Conservation (phyloP, 2,797 vertebrate species). For the Triplophysa yarkandensis region DNA sequence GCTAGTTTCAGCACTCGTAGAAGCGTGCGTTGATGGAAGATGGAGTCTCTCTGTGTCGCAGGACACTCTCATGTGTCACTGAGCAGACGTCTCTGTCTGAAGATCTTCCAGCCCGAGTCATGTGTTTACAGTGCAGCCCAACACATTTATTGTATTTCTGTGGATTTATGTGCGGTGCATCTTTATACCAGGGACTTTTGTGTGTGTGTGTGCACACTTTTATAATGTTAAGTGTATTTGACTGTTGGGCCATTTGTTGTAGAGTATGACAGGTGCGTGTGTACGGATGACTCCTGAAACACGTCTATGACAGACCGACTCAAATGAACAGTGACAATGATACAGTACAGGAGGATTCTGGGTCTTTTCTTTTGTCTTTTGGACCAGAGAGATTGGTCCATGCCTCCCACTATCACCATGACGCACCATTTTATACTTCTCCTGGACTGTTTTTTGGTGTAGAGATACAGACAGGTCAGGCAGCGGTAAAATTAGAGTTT, state of each 20-base stretch:
- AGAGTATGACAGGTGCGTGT: conserved; percentile 48
- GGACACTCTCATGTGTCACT: conserved; percentile 65
- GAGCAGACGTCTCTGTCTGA: conserved; percentile 66
- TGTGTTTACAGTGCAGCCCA: conserved; percentile 70
- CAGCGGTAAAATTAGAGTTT: background rate
- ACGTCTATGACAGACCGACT: conserved; percentile 10
- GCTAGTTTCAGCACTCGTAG: conserved; percentile 72
- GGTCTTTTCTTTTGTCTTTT: conserved; percentile 29
- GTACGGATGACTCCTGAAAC: conserved; percentile 13
- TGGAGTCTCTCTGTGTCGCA: conserved; percentile 46
- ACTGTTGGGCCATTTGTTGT: conserved; percentile 50
- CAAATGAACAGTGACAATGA: conserved; percentile 39
- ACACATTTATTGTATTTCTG: conserved; percentile 75
- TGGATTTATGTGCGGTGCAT: conserved; percentile 59
- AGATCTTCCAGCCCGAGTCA: conserved; percentile 65
- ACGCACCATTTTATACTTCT: too few species aligned
- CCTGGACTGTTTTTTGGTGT: background rate
- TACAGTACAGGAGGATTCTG: conserved; percentile 42
- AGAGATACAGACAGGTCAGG: background rate
- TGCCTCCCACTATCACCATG: conserved; percentile 6
- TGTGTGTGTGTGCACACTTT: conserved; percentile 54
- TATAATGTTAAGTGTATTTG: conserved; percentile 34
- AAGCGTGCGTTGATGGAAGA: conserved; percentile 64
- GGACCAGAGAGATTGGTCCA: background rate
- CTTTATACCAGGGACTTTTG: conserved; percentile 62